phyloP scores from a whole-genome alignment of 2,113 vertebrate genomes.

The Talpa occidentalis region DNA sequence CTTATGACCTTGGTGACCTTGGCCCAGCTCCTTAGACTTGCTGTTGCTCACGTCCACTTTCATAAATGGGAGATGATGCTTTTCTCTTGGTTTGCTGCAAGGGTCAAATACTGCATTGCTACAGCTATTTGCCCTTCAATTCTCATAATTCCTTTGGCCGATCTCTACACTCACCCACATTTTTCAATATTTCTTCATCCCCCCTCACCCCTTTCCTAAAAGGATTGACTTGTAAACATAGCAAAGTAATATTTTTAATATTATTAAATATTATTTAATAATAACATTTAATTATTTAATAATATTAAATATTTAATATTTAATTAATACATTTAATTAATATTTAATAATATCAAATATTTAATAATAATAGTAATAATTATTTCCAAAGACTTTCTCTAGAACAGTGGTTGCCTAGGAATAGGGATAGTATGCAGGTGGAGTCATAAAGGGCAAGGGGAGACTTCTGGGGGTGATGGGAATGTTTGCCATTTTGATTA shows the following conservation, averaged over 20 bases:
- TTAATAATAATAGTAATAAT: no score
- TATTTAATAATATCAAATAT: no score
- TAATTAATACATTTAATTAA: no score
- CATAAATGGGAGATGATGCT: neutral
- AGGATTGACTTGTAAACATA: neutral
- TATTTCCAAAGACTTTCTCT: neutral
- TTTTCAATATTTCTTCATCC: neutral
- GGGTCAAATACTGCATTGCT: neutral
- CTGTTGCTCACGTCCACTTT: neutral
- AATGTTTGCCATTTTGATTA: neutral
- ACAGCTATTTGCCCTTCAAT: neutral
- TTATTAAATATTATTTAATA: no score
- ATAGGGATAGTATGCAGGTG: neutral
- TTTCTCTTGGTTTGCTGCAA: neutral
- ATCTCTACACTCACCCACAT: neutral
- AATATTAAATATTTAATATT: no score
- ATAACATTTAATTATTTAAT: no score
- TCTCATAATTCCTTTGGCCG: neutral
- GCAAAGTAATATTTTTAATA: neutral
- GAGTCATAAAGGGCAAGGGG: neutral
- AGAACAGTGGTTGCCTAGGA: neutral
- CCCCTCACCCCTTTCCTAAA: neutral
- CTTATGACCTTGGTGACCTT: neutral
- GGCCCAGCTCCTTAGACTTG: no score
- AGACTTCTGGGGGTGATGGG: neutral